These are phyloP conservation scores for Gila robusta DNA, from an alignment of 2,797 vertebrate species.

Conservation along the genomic window DNA sequence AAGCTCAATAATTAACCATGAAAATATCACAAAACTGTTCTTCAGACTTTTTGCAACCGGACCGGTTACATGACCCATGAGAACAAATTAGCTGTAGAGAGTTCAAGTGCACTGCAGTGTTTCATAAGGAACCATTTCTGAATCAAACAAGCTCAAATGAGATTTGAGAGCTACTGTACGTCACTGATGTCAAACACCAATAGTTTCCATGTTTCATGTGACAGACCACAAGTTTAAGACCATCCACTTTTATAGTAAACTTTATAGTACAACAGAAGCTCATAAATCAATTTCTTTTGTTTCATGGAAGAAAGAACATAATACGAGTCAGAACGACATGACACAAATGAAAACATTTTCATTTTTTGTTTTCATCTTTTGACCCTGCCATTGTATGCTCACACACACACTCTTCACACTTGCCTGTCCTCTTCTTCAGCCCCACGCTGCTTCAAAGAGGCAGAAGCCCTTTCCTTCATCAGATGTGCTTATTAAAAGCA, in stretches of 20 bases:
- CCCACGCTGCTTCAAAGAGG: slow-evolving; percentile 60
- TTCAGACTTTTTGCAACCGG: not conserved
- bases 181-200: not conserved
- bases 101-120: not conserved
- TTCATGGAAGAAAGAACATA: not conserved
- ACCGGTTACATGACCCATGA: not conserved
- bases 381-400: not conserved
- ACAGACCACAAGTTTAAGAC: not conserved
- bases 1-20: not conserved
- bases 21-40: not conserved
- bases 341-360: not conserved
- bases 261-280: not conserved
- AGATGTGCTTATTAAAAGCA: slow-evolving; percentile 66
- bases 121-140: not conserved
- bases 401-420: slow-evolving; percentile 36
- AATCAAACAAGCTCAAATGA: not conserved
- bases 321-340: not conserved
- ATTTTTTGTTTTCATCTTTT: not conserved
- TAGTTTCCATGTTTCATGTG: not conserved
- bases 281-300: not conserved
- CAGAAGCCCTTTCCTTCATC: slow-evolving; percentile 52
- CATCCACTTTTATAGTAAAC: not conserved
- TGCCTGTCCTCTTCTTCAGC: slow-evolving; percentile 10
- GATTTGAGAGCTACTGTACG: not conserved
- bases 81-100: not conserved